These are phyloP conservation scores for Chaetodon trifasciatus DNA, from an alignment of 2,797 vertebrate genomes.

Conservation along the genomic window DNA sequence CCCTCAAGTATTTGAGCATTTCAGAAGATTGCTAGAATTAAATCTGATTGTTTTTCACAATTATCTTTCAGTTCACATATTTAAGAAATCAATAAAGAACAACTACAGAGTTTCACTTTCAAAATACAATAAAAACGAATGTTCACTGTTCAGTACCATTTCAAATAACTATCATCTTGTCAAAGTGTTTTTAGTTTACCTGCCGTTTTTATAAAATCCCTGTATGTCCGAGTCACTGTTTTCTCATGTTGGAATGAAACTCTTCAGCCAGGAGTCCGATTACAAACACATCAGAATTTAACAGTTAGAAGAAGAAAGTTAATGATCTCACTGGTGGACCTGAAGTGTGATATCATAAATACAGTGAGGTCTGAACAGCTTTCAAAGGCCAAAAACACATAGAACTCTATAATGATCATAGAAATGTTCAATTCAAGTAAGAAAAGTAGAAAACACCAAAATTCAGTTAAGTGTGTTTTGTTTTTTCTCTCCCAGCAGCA, in stretches of 20 bases:
- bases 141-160: constrained; percentile 8
- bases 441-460: constrained; percentile 40
- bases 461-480: constrained; percentile 23
- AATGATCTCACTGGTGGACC: neutral
- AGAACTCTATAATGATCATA: neutral
- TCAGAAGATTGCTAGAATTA: neutral
- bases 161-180: constrained; percentile 9
- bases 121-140: constrained; percentile 26
- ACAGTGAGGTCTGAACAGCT: constrained; percentile 23
- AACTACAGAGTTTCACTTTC: neutral
- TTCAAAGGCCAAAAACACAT: neutral
- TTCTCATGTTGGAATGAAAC: constrained; percentile 14
- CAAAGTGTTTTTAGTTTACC: constrained; percentile 16
- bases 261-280: constrained; percentile 1
- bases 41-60: constrained; percentile 35
- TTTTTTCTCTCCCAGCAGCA: neutral
- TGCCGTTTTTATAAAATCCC: constrained; percentile 12
- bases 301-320: neutral
- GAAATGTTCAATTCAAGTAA: constrained; percentile 59
- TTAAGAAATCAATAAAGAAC: constrained; percentile 3
- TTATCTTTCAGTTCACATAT: neutral
- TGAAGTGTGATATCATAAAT: constrained; percentile 25
- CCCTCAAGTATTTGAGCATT: neutral
- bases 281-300: neutral
- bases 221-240: neutral